Evolutionary conservation across 35 echinoderm and acorn worm genomes (phyloP), one percentile per base, ranked within the genome.

Genomic region (Apostichopus japonicus): DNA sequence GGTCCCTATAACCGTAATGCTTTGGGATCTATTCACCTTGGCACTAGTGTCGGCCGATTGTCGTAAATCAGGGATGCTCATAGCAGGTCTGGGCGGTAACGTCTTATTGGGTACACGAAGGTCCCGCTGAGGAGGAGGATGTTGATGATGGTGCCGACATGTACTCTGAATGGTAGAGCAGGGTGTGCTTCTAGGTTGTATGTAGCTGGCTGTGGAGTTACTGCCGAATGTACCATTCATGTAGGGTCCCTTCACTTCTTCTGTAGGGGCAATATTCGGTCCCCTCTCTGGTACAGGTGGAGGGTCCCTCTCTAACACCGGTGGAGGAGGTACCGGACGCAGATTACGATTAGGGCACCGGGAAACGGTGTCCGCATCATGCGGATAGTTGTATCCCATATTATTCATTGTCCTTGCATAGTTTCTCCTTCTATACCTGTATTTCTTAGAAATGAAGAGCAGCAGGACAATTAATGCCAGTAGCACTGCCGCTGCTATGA

Each of bases 341-440:
- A 10, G 57, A 13, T 61, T 61, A 13, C 13, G 8, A 61, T 61
- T 61, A 13, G 4, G 17, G 71, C 6, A 21, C 71, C 5, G 16
- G 71, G n/a, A 7, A 7, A n/a, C 15, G 13, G 71, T 21, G 17
- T 75, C 71, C 19, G 70, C 19, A 75, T n/a, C 55, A 19, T 51
- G 13, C 0, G 81, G 81, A 23, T 84, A 84, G 17, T 84, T 55
- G 81, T 84, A 84, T n/a, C 81, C 81, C 55, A 24, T 57, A 54
- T 84, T 84, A 8, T n/a, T 84, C 16, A 84, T 23, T 58, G 54
- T 57, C 19, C 27, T 80, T 80, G 78, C 54, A 53, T 80, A 80
- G 25, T 80, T 80, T 6, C 78, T 54, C 6, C n/a, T 84, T 84
- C 55, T 84, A 59, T 19, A 57, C 10, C 21, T 58, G 55, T 55